These are phyloP conservation scores for Caenorhabditis sp. DNA, from an alignment of 2,888 invertebrate species.

Conservation along the genomic window DNA sequence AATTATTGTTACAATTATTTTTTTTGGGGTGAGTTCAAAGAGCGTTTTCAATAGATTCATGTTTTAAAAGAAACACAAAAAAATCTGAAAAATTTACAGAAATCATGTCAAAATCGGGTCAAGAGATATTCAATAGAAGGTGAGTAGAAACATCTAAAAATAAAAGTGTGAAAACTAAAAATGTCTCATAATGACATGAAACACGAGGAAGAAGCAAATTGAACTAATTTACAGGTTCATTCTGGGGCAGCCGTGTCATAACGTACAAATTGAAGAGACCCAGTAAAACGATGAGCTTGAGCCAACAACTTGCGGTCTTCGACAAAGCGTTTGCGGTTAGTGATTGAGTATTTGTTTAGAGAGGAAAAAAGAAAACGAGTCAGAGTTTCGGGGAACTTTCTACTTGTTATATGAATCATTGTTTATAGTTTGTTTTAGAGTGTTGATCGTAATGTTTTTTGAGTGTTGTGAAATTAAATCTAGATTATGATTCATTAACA, in stretches of 20 bases:
- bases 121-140: conserved; percentile 58
- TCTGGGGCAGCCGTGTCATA: conserved; percentile 65
- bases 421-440: neutral
- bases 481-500: no score
- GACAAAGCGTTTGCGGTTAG: conserved; percentile 57
- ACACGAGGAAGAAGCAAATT: neutral
- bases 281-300: conserved; percentile 43
- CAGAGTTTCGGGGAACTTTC: neutral
- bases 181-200: neutral
- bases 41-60: neutral
- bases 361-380: neutral
- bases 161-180: neutral
- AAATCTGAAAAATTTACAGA: neutral
- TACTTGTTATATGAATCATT: neutral
- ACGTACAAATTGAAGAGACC: conserved; percentile 62
- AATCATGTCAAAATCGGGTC: conserved; percentile 11
- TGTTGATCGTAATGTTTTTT: no score
- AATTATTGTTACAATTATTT: neutral
- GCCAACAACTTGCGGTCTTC: conserved; percentile 50
- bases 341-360: conserved; percentile 20
- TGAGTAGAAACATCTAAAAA: conserved; percentile 3
- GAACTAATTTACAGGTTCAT: conserved; percentile 57
- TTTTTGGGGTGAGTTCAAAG: neutral
- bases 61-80: neutral
- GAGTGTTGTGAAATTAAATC: no score